These are phyloP conservation scores for Frieseomelitta varia DNA, from an alignment of 1,140 invertebrate genomes.

Conservation along the genomic window DNA sequence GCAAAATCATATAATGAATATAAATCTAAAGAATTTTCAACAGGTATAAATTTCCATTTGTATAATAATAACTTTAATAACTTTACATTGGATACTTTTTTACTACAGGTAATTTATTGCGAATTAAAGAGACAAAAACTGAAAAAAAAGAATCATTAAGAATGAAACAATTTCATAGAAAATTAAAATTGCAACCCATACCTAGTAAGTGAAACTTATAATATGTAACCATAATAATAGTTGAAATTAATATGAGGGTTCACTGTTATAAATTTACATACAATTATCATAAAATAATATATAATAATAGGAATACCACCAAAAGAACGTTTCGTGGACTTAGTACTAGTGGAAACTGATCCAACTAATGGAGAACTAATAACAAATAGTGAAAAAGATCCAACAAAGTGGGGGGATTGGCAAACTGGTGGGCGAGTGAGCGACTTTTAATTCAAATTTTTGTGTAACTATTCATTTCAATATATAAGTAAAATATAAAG, in stretches of 20 bases:
- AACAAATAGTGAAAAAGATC: conserved; percentile 69
- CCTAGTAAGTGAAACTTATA: conserved; percentile 59
- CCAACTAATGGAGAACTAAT: conserved; percentile 68
- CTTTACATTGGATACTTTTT: background rate
- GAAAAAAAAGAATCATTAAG: conserved; percentile 61
- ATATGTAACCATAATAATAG: background rate
- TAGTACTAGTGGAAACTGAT: conserved; percentile 70
- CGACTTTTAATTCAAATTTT: conserved; percentile 69
- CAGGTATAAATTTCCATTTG: conserved; percentile 27
- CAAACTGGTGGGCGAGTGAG: conserved; percentile 72
- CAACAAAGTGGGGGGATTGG: conserved; percentile 77
- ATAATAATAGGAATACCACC: conserved; percentile 51
- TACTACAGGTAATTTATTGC: conserved; percentile 23
- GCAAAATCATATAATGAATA: conserved; percentile 8
- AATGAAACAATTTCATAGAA: conserved; percentile 72
- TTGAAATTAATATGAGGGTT: background rate
- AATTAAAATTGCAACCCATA: conserved; percentile 68
- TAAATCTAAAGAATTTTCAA: conserved; percentile 37
- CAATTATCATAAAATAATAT: conserved; percentile 15
- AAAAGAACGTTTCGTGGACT: conserved; percentile 64
- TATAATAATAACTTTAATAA: background rate
- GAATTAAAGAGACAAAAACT: background rate
- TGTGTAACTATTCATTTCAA: conserved; percentile 8
- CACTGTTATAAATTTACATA: background rate
- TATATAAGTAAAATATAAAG: conserved; percentile 70